A percentile compares a stretch with the other conserved stretches of the same genome.
Evolutionary conservation across 2,113 vertebrate genomes (phyloP).

Genomic region (Megaptera novaeangliae): DNA sequence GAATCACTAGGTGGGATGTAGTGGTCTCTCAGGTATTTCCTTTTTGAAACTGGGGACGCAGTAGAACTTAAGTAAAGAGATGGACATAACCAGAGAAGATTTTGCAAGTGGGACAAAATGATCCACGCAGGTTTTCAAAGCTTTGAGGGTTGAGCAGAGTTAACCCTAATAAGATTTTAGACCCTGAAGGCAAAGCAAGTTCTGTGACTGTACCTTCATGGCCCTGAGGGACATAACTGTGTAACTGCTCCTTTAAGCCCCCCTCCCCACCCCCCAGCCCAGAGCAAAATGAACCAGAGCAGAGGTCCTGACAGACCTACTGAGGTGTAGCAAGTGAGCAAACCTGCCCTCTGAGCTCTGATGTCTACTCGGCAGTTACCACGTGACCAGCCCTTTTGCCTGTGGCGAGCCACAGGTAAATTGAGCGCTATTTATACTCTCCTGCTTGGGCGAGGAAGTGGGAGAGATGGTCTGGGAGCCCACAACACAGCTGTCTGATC

Average conservation of each 20-base stretch:
- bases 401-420: slow-evolving; percentile 60
- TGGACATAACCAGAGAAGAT: background rate
- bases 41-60: background rate
- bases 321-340: background rate
- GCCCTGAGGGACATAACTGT: background rate
- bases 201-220: background rate
- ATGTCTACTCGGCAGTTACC: background rate
- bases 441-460: background rate
- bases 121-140: background rate
- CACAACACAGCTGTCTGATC: background rate
- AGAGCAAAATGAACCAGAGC: background rate
- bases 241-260: background rate
- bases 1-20: background rate
- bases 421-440: slow-evolving; percentile 41
- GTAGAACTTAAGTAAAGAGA: background rate
- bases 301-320: background rate
- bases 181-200: background rate
- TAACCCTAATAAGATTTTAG: background rate
- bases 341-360: background rate
- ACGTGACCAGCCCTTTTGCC: slow-evolving; percentile 44
- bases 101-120: background rate
- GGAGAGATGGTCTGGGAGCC: background rate
- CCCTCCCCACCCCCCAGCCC: background rate
- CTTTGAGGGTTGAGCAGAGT: background rate
- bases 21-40: background rate